phyloP scores from a whole-genome alignment of 2,797 vertebrate genomes.

The Scolopax bukidnonensis region DNA sequence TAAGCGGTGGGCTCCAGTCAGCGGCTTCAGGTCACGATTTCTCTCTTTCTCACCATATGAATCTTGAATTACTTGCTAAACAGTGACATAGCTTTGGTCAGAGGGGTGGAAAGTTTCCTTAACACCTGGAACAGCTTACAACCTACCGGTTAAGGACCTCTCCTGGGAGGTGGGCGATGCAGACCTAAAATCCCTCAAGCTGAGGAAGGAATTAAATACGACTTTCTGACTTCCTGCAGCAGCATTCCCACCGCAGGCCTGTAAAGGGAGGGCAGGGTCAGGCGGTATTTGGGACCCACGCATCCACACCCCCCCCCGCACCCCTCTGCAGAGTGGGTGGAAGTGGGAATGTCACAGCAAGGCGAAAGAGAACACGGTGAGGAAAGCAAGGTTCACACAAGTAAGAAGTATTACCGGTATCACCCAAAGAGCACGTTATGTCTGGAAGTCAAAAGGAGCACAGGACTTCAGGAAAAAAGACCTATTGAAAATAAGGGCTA shows the following conservation, averaged over 20 bases:
- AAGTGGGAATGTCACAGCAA: not conserved
- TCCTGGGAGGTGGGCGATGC: constrained; percentile 36
- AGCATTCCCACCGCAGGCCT: not conserved
- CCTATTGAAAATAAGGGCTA: not conserved
- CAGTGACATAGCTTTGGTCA: constrained; percentile 48
- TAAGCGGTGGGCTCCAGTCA: rapidly evolving
- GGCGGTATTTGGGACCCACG: rapidly evolving
- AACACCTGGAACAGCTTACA: constrained; percentile 65
- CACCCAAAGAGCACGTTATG: not conserved
- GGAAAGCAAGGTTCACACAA: not conserved
- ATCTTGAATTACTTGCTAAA: constrained; percentile 51
- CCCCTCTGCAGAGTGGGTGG: not conserved
- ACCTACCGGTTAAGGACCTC: constrained; percentile 11
- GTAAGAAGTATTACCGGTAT: not conserved
- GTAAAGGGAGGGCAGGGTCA: not conserved
- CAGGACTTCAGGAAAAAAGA: not conserved
- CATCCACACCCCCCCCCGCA: not conserved
- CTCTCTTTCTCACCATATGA: constrained; percentile 52
- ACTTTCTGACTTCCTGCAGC: constrained; percentile 40
- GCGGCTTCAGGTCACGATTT: constrained; percentile 22
- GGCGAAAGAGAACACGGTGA: rapidly evolving
- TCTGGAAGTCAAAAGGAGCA: not conserved
- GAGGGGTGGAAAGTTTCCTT: constrained; percentile 49
- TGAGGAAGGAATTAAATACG: constrained; percentile 52
- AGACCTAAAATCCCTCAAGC: constrained; percentile 31